These are phyloP conservation scores for Bellardia pandia DNA, from an alignment of 2,888 invertebrate genomes.

Conservation along the genomic window DNA sequence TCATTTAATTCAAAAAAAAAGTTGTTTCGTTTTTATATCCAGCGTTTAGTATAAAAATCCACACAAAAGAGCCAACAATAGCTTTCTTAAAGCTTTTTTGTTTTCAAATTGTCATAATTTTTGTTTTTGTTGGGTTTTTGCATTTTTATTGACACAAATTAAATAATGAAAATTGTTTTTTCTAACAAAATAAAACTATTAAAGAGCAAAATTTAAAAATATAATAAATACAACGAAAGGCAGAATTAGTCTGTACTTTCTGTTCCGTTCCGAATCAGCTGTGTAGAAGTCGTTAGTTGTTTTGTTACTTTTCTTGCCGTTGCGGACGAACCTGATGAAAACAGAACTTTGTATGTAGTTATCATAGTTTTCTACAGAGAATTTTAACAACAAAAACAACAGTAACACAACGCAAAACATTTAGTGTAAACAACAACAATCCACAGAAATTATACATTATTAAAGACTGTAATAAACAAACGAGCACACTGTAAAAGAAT, in stretches of 20 bases:
- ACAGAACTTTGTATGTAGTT: no score
- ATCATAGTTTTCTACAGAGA: not conserved
- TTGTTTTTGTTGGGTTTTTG: conserved; percentile 27
- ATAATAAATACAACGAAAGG: no score
- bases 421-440: conserved; percentile 7
- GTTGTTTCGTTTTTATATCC: conserved; percentile 68
- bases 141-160: conserved; percentile 25
- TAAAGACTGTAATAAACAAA: not conserved
- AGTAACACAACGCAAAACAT: not conserved
- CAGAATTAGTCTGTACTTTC: no score
- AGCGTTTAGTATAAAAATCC: conserved; percentile 62
- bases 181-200: conserved; percentile 28
- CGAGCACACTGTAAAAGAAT: not conserved
- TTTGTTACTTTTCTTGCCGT: no score
- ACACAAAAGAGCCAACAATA: conserved; percentile 53
- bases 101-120: conserved; percentile 17
- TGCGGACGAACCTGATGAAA: no score
- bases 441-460: not conserved
- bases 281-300: no score
- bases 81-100: conserved; percentile 61
- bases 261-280: no score
- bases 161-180: conserved; percentile 29
- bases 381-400: not conserved
- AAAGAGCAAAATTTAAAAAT: not conserved
- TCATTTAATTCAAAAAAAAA: conserved; percentile 59